Conservation (phyloP, 2,888 invertebrate species). For the Cantharis lateralis region DNA sequence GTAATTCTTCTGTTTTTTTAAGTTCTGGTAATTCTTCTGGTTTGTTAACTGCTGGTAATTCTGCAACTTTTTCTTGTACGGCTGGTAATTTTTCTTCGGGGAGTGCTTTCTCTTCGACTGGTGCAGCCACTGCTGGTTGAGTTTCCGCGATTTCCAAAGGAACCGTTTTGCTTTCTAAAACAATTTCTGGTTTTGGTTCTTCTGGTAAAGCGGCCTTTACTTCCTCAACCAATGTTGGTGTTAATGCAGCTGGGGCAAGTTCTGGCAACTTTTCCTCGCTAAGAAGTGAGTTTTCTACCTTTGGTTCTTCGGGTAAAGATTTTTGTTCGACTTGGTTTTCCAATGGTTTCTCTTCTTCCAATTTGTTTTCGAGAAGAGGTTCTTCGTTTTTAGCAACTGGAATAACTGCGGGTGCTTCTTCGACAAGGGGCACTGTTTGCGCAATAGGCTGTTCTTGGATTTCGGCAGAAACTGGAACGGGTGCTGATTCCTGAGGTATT, state of each 20-base stretch:
- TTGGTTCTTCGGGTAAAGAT: slow-evolving; percentile 6
- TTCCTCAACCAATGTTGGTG: slow-evolving; percentile 28
- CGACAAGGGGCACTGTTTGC: slow-evolving; percentile 32
- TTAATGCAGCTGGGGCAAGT: slow-evolving; percentile 24
- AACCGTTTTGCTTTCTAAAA: not conserved
- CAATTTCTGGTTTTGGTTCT: slow-evolving; percentile 5
- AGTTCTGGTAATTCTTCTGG: slow-evolving; percentile 5
- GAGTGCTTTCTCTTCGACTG: not conserved
- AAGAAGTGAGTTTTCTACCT: slow-evolving; percentile 3
- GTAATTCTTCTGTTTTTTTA: slow-evolving; percentile 26
- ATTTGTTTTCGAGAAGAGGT: slow-evolving; percentile 7
- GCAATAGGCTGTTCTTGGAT: slow-evolving; percentile 30
- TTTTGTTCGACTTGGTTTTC: slow-evolving; percentile 10
- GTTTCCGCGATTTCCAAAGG: not conserved
- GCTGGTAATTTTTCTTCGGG: not conserved
- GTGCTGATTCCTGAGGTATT: slow-evolving; percentile 44
- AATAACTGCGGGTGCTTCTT: slow-evolving; percentile 15
- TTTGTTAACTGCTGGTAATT: not conserved
- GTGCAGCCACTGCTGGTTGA: not conserved
- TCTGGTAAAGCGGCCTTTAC: not conserved
- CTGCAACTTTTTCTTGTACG: slow-evolving; percentile 1
- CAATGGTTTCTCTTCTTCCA: slow-evolving; percentile 27
- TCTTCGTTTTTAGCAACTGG: slow-evolving; percentile 10
- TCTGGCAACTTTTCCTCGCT: slow-evolving; percentile 31
- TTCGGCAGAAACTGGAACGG: slow-evolving; percentile 47